Conservation (phyloP, 2,797 vertebrate species). For the Galagoides demidoff region DNA sequence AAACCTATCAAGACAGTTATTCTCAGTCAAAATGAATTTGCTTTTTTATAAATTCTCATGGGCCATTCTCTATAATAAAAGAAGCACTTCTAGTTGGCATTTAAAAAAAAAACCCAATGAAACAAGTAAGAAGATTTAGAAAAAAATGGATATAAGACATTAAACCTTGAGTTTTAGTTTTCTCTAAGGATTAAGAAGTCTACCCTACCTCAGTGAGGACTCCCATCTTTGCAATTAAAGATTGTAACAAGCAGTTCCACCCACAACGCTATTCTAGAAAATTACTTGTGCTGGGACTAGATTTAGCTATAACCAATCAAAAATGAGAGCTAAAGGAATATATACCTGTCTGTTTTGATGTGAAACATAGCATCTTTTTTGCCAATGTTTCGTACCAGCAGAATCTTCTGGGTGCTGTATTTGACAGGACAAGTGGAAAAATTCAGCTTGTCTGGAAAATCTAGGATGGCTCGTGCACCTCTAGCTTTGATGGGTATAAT, state of each 20-base stretch:
- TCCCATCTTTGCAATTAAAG: background rate
- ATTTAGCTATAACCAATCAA: constrained; percentile 36
- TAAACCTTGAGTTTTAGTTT: constrained; percentile 15
- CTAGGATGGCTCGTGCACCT: constrained; percentile 92
- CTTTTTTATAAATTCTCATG: constrained; percentile 24
- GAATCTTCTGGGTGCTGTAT: constrained; percentile 89
- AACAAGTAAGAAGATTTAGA: background rate
- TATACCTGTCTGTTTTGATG: constrained; percentile 89
- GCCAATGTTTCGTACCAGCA: constrained; percentile 92
- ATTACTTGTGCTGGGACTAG: background rate
- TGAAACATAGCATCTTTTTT: constrained; percentile 89
- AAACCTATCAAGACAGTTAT: constrained; percentile 7
- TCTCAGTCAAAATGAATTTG: background rate
- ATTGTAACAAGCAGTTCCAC: background rate
- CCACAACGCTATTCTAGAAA: background rate
- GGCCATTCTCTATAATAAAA: constrained; percentile 3
- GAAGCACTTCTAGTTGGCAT: background rate
- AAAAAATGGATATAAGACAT: background rate
- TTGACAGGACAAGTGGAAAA: constrained; percentile 92
- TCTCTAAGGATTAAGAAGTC: background rate
- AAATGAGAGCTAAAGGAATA: background rate
- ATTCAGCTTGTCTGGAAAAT: constrained; percentile 91
- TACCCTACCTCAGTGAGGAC: background rate
- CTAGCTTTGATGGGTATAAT: constrained; percentile 91
- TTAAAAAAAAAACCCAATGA: background rate